phyloP scores from a whole-genome alignment of 2,797 vertebrate species.

The Chromobotia macracanthus region DNA sequence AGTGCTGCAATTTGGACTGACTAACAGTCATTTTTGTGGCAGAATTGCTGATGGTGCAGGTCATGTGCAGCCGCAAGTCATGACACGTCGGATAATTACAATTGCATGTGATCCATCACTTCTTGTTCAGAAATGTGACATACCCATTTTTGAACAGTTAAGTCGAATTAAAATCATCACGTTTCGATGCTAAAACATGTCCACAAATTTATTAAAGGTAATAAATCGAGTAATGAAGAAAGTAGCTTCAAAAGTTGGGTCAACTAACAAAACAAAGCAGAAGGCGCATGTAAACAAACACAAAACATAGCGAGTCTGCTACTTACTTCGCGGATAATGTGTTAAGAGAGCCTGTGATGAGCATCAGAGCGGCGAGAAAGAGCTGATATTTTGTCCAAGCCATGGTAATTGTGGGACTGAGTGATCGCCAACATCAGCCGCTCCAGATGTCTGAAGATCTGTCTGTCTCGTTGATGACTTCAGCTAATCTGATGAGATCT shows the following conservation, averaged over 20 bases:
- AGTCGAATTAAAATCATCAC: too few relatives aligned
- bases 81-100: not conserved
- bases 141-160: too few relatives aligned
- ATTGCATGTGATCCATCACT: not conserved
- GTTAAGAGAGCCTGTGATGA: constrained; percentile 92
- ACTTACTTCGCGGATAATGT: constrained; percentile 94
- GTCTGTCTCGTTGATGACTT: not conserved
- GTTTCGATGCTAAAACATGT: too few relatives aligned
- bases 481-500: not conserved
- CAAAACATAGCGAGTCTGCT: not conserved
- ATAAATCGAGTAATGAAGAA: not conserved
- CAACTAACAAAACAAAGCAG: not conserved
- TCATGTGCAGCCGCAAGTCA: not conserved
- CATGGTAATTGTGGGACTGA: constrained; percentile 69
- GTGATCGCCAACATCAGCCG: not conserved
- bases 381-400: constrained; percentile 91
- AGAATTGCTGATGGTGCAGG: constrained; percentile 40
- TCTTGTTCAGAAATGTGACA: not conserved
- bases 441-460: not conserved
- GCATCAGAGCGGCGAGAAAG: constrained; percentile 89
- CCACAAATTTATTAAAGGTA: too few relatives aligned
- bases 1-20: not conserved
- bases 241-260: not conserved
- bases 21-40: constrained; percentile 11
- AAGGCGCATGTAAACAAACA: constrained; percentile 35